These are phyloP conservation scores for Camponotus pennsylvanicus DNA, from an alignment of 1,140 invertebrate genomes.

Conservation along the genomic window DNA sequence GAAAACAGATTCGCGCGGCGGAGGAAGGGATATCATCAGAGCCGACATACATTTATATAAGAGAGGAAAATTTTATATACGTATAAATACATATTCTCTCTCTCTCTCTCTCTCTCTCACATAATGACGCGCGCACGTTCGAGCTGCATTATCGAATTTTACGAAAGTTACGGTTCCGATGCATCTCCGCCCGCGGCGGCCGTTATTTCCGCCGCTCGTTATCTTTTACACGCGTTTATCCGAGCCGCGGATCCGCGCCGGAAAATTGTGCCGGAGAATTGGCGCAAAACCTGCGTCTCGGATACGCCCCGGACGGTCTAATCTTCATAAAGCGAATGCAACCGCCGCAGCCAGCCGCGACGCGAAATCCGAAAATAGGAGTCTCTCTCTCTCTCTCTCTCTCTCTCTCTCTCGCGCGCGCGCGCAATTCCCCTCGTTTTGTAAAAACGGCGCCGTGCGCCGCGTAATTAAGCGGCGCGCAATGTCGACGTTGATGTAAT, in stretches of 20 bases:
- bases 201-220: constrained; percentile 39
- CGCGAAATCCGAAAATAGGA: constrained; percentile 33
- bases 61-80: too few species aligned
- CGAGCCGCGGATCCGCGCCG: neutral
- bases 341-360: neutral
- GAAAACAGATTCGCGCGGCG: constrained; percentile 34
- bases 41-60: too few species aligned
- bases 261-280: constrained; percentile 36
- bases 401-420: neutral
- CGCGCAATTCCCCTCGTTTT: constrained; percentile 17
- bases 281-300: neutral
- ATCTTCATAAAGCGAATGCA: constrained; percentile 60
- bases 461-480: constrained; percentile 59
- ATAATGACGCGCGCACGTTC: constrained; percentile 21
- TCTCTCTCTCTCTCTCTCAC: too few species aligned
- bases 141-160: constrained; percentile 26
- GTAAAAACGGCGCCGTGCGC: constrained; percentile 48
- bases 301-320: constrained; percentile 46
- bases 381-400: neutral
- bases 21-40: too few species aligned
- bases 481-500: constrained; percentile 64
- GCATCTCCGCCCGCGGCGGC: neutral
- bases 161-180: constrained; percentile 20
- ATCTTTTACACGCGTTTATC: constrained; percentile 23
- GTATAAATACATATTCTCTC: neutral